A percentile compares a stretch with the other conserved stretches of the same genome.
phyloP scores from a whole-genome alignment of 2,797 vertebrate genomes.

The Tympanoctomys barrerae region DNA sequence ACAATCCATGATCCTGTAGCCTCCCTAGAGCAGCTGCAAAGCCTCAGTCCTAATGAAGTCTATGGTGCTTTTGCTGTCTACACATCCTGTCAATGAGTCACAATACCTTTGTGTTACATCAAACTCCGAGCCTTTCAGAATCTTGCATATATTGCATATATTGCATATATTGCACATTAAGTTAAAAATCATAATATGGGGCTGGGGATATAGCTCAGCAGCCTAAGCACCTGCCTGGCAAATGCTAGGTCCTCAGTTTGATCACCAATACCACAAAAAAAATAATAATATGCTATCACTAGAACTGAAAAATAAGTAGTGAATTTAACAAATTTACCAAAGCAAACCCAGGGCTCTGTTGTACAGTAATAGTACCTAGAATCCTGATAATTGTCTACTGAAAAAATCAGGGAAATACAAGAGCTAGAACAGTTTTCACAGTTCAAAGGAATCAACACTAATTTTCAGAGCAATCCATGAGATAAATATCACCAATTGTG shows the following conservation, averaged over 20 bases:
- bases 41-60: background rate
- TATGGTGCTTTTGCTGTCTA: background rate
- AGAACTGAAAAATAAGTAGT: background rate
- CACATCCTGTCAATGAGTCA: background rate
- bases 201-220: too few relatives aligned
- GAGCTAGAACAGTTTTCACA: background rate
- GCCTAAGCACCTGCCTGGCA: too few relatives aligned
- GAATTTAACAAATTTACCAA: background rate
- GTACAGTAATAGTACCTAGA: background rate
- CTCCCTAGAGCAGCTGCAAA: background rate
- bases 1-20: background rate
- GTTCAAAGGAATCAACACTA: background rate
- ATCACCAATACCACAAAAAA: background rate
- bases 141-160: background rate
- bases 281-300: background rate
- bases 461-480: background rate
- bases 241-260: too few relatives aligned
- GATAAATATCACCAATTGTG: background rate
- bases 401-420: background rate
- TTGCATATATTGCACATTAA: background rate
- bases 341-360: background rate
- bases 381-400: background rate
- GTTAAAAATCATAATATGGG: background rate
- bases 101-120: background rate
- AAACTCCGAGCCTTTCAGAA: background rate